A percentile compares a stretch with the other conserved stretches of the same genome.
These are phyloP conservation scores for Boloria euphrosyne DNA, from an alignment of 2,888 invertebrate species.

Conservation along the genomic window DNA sequence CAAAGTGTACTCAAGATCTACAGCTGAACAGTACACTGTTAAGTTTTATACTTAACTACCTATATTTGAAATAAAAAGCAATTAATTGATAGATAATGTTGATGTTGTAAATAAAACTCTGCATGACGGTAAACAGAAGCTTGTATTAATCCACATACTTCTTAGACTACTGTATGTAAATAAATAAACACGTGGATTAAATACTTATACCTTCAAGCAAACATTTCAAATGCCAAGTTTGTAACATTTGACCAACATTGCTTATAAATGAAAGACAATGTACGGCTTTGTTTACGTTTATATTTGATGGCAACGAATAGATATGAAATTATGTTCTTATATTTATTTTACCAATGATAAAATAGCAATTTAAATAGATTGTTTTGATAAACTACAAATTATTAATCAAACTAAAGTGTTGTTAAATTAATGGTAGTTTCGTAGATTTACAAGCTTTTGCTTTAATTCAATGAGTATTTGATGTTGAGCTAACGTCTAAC, in stretches of 20 bases:
- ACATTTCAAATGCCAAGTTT: conserved; percentile 8
- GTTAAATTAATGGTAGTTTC: not conserved
- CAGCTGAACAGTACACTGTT: too few relatives aligned
- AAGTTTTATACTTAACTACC: too few relatives aligned
- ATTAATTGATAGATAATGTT: too few relatives aligned
- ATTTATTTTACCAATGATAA: conserved; percentile 5
- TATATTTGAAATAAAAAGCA: too few relatives aligned
- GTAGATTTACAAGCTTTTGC: not conserved
- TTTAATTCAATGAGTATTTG: not conserved
- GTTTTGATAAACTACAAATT: conserved; percentile 5
- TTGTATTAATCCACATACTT: too few relatives aligned
- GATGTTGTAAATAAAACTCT: too few relatives aligned
- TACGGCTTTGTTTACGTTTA: conserved; percentile 8
- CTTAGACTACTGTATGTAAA: not conserved
- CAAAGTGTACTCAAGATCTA: too few relatives aligned
- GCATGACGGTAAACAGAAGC: too few relatives aligned
- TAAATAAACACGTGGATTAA: not conserved
- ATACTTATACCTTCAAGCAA: conserved; percentile 4
- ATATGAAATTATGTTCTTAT: not conserved
- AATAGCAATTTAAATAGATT: not conserved
- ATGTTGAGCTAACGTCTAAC: not conserved
- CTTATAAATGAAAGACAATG: conserved; percentile 7
- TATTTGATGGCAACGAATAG: conserved; percentile 11
- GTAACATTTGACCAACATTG: conserved; percentile 4
- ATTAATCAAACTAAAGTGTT: not conserved